A percentile compares a stretch with the other conserved stretches of the same genome.
Evolutionary conservation across 2,797 vertebrate genomes (phyloP).

Genomic region (Pelodytes ibericus): DNA sequence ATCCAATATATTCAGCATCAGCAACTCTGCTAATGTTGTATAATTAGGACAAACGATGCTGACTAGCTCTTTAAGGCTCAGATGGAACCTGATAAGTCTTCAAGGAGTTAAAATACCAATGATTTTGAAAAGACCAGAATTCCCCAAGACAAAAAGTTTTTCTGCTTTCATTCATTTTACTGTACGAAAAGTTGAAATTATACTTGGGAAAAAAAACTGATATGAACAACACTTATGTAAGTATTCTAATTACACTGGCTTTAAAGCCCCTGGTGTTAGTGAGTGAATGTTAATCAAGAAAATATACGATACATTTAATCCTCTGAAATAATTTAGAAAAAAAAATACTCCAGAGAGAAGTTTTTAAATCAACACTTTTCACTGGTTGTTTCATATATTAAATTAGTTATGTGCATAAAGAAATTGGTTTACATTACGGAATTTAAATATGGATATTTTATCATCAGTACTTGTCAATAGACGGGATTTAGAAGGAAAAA

Average conservation of each 20-base stretch:
- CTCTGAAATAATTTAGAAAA: slow-evolving; percentile 7
- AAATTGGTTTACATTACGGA: slow-evolving; percentile 12
- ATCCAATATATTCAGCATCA: no score
- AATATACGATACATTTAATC: slow-evolving; percentile 25
- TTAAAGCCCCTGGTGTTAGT: slow-evolving; percentile 16
- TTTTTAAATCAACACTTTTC: slow-evolving; percentile 21
- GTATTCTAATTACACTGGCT: slow-evolving; percentile 5
- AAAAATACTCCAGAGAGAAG: slow-evolving; percentile 12
- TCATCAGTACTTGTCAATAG: neutral
- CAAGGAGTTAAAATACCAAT: no score
- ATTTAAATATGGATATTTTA: neutral
- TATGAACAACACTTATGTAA: neutral
- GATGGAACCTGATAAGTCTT: no score
- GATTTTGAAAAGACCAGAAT: no score
- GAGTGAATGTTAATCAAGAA: slow-evolving; percentile 22
- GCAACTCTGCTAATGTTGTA: no score
- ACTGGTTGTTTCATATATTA: neutral
- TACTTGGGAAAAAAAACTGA: slow-evolving; percentile 1
- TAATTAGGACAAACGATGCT: no score
- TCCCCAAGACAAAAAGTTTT: no score
- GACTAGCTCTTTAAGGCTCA: no score
- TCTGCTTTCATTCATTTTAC: no score
- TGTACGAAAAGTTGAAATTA: neutral
- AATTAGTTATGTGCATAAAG: neutral
- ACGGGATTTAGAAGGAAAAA: neutral